Base-by-base conservation (phyloP, 2,888 invertebrate species). In the Lithophane socia region DNA sequence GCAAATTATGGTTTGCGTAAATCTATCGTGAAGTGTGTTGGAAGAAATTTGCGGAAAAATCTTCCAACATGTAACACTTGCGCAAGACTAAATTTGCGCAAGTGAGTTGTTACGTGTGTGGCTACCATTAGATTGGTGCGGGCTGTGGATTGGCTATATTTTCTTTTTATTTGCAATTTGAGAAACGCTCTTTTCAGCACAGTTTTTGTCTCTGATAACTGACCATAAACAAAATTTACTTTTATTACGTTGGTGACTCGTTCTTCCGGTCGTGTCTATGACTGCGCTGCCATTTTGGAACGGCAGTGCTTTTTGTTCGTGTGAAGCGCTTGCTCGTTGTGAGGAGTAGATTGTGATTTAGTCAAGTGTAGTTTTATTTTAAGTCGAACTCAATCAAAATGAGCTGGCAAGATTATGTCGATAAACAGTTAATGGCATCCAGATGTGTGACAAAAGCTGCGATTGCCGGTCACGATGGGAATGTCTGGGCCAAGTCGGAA, bases 371-470 rank as follows among this genome's bases (percentile, higher is more conserved):
- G 96, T 96, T 96, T 95, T 95, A 96, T 94, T 95, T 92, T 95
- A 94, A 95, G 95, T 95, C 93, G 96, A 96, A 96, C 96, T 95
- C 91, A 93, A 91, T 96, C 97, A 98, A 97, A 97, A 99, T 99
- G 99, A 99, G 99, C 98, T 99, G 99, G 99, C 99, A 99, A 98
- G 99, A 99, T 98, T 99, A 99, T 97, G 98, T 99, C 97, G 99
- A 99, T 97, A 99, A 99, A 98, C 99, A 99, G 97, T 98, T 99
- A 97, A 97, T 99, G 97, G 99, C 99, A 95, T 99, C 99, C 96
- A 98, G 98, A 97, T 99, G 99, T 98, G 99, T 99, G 94, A 98
- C 98, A 97, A 98, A 98, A 97, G 99, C 99, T 93, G 99, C 98
- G 95, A 99, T 99, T 97, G 98, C 98, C 95, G 99, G 99, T 97